Conservation (phyloP, 1,140 invertebrate species). For the Chironomus striatipennis region DNA sequence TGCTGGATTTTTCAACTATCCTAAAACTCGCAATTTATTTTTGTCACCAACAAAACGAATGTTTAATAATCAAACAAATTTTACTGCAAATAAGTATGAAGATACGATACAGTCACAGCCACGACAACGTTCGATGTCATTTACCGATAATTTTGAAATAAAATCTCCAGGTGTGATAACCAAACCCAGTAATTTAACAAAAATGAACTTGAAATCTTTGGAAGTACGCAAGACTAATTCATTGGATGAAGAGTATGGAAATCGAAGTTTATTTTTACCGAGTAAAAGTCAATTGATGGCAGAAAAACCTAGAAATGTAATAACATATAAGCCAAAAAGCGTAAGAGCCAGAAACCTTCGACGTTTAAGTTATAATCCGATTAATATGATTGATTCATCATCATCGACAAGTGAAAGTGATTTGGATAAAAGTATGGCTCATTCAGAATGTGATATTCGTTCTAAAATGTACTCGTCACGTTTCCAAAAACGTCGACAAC, state of each 20-base stretch:
- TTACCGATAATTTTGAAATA: constrained; percentile 38
- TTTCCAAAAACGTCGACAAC: constrained; percentile 29
- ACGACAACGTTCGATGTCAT: constrained; percentile 39
- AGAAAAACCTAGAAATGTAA: constrained; percentile 20
- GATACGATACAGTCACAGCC: constrained; percentile 21
- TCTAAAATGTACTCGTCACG: constrained; percentile 31
- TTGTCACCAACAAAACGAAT: constrained; percentile 17
- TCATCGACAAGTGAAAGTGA: constrained; percentile 35
- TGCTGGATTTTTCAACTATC: background rate
- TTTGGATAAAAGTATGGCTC: constrained; percentile 36
- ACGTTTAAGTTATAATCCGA: constrained; percentile 47
- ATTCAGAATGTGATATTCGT: constrained; percentile 41
- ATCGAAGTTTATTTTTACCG: background rate
- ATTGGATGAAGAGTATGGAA: background rate
- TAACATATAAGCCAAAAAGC: constrained; percentile 36
- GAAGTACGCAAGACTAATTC: background rate
- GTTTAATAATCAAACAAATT: constrained; percentile 13
- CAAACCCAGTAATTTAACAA: background rate
- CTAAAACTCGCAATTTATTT: background rate
- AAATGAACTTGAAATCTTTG: background rate
- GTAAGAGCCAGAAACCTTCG: constrained; percentile 44
- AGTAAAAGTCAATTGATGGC: background rate
- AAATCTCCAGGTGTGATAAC: constrained; percentile 33
- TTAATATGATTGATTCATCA: constrained; percentile 40
- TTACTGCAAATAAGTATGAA: background rate